A percentile compares a stretch with the other conserved stretches of the same genome.
Conservation (phyloP, 2,888 invertebrate species). For the Cosmia pyralina region DNA sequence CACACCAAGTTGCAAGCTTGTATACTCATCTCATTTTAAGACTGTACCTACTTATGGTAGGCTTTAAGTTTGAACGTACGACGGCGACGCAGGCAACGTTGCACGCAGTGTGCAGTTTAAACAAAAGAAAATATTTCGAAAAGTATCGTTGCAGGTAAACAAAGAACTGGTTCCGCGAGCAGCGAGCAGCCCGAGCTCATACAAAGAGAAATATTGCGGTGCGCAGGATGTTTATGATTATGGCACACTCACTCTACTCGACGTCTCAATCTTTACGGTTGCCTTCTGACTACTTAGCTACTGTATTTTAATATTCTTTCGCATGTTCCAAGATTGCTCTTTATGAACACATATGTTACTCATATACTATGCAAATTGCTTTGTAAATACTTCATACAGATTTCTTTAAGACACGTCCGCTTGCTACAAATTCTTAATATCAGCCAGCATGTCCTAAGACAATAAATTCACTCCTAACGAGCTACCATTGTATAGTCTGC, state of each 20-base stretch:
- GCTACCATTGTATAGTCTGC: slow-evolving; percentile 67
- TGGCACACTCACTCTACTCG: slow-evolving; percentile 83
- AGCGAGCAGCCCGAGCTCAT: slow-evolving; percentile 82
- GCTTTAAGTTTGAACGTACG: slow-evolving; percentile 33
- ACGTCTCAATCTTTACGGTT: slow-evolving; percentile 82
- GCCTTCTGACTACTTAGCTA: slow-evolving; percentile 75
- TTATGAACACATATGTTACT: slow-evolving; percentile 41
- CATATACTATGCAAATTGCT: slow-evolving; percentile 47
- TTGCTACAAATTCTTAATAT: slow-evolving; percentile 52
- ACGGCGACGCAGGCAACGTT: slow-evolving; percentile 68
- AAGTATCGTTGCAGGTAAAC: slow-evolving; percentile 88
- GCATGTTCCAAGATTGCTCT: slow-evolving; percentile 56
- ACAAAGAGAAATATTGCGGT: slow-evolving; percentile 87
- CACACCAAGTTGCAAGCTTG: background rate
- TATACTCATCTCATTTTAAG: slow-evolving; percentile 2
- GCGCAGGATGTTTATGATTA: slow-evolving; percentile 88
- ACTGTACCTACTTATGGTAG: slow-evolving; percentile 21
- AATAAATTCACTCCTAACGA: slow-evolving; percentile 72
- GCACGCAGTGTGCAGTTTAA: slow-evolving; percentile 83
- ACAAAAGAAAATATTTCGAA: slow-evolving; percentile 88
- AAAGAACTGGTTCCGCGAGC: slow-evolving; percentile 83
- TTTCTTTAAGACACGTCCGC: slow-evolving; percentile 30
- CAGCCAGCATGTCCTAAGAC: slow-evolving; percentile 49
- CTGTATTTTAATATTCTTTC: slow-evolving; percentile 72
- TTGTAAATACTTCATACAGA: slow-evolving; percentile 35